Evolutionary conservation across 2,113 vertebrate genomes (phyloP).

Genomic region (Eudorcas thomsonii): DNA sequence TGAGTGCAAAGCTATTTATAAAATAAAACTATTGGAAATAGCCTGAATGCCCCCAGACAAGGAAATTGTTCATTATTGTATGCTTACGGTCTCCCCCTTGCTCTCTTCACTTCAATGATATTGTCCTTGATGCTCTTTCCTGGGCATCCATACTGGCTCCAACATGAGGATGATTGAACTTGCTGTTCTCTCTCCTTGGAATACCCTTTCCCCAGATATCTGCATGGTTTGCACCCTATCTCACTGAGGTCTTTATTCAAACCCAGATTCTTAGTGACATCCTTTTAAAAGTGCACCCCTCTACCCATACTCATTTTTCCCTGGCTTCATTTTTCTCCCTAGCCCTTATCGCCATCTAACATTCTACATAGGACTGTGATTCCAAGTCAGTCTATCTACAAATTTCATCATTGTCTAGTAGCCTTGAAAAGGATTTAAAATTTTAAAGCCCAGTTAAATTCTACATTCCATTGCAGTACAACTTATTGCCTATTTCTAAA

Average conservation of each 20-base stretch:
- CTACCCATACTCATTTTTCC: neutral
- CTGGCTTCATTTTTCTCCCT: conserved; percentile 15
- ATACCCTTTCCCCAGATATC: neutral
- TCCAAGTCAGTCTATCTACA: conserved; percentile 46
- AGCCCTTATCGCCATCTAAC: neutral
- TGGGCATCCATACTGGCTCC: neutral
- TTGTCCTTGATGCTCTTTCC: neutral
- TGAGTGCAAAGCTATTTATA: neutral
- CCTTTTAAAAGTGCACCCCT: neutral
- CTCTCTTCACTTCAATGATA: neutral
- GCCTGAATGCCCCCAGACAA: neutral
- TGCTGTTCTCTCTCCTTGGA: neutral
- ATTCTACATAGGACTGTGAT: neutral
- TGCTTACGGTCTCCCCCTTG: neutral
- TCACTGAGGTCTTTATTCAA: neutral
- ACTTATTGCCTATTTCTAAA: conserved; percentile 63
- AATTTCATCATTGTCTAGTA: conserved; percentile 48
- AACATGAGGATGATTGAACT: neutral
- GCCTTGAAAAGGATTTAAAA: conserved; percentile 63
- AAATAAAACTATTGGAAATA: conserved; percentile 6
- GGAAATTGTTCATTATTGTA: neutral
- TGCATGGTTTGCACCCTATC: neutral
- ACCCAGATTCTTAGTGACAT: neutral
- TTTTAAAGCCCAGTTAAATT: conserved; percentile 69
- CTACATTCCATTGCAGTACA: conserved; percentile 42